These are phyloP conservation scores for Polietes domitor DNA, from an alignment of 2,888 invertebrate species.

Conservation along the genomic window DNA sequence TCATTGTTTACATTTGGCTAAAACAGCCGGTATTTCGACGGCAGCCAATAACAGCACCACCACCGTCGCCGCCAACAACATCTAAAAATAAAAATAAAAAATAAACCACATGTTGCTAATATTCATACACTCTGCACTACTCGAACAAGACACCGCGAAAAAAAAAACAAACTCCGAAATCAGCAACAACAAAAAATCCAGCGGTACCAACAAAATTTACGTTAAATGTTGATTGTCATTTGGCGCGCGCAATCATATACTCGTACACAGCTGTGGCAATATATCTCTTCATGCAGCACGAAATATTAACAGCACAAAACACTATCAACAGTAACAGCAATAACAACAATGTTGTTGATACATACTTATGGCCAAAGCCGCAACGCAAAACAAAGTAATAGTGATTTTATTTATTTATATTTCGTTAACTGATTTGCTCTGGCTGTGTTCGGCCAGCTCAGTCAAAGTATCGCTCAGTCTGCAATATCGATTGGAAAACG, in stretches of 20 bases:
- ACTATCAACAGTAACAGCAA: neutral
- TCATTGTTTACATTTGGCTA: conserved; percentile 64
- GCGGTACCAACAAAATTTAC: conserved; percentile 55
- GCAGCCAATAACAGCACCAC: conserved; percentile 31
- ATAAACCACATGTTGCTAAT: conserved; percentile 63
- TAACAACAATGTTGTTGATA: conserved; percentile 48
- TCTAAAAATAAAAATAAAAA: conserved; percentile 45
- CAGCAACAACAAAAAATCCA: conserved; percentile 24
- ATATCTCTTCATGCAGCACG: conserved; percentile 10
- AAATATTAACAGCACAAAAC: neutral
- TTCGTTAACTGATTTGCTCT: neutral
- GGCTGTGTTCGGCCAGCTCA: neutral
- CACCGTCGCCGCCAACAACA: conserved; percentile 3
- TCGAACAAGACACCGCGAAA: neutral
- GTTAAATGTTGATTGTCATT: conserved; percentile 65
- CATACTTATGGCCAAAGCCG: conserved; percentile 41
- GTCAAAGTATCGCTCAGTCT: neutral
- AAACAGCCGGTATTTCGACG: conserved; percentile 64
- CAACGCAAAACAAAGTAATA: conserved; percentile 29
- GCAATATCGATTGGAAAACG: neutral
- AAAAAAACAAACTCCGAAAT: neutral
- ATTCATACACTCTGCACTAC: conserved; percentile 39
- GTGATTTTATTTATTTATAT: conserved; percentile 52
- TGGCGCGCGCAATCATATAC: conserved; percentile 64
- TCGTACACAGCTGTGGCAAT: conserved; percentile 59